Evolutionary conservation across 2,797 vertebrate genomes (phyloP), one percentile per base, ranked within the genome.

Genomic region (Dallia pectoralis): DNA sequence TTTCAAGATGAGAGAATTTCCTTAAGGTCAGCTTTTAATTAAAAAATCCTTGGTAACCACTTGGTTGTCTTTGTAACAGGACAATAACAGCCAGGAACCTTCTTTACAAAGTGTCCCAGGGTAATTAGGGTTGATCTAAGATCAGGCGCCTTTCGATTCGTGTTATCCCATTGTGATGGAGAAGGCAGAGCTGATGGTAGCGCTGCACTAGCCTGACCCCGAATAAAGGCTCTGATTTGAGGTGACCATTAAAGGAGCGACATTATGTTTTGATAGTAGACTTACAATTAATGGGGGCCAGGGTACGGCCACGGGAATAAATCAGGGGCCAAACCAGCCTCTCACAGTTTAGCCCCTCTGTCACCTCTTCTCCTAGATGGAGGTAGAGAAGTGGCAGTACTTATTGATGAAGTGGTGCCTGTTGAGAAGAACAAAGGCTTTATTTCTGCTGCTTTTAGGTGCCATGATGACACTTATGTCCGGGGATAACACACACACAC

Each of bases 351-450:
- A 78, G 78, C 77, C 65, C 33, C 19, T 19, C 0, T 12, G 2
- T 44, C 40, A 44, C 51, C 59, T 44, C 82, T 79, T 78, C 78
- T 79, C 68, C 83, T 47, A 1, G 30, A 64, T 77, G 78, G 72
- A 80, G 19, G 53, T 59, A 22, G 82, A 72, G 70, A 66, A 79
- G 77, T 69, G 61, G 51, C 25, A 22, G 65, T 62, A 32, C 69
- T 64, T 70, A 67, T 74, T 90, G 85, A 91, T 88, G 79, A 89
- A 89, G 88, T 88, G 86, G 66, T 73, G 81, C 71, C 76, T 74
- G 75, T 79, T 83, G 74, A 82, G 70, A 75, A 79, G 82, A 87
- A 88, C 86, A 91, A 91, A 87, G 77, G 79, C 81, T 87, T 79
- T 82, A 82, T 86, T 81, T 84, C 82, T 89, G 87, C 84, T 84